These are phyloP conservation scores for Oreortyx pictus DNA, from an alignment of 2,797 vertebrate genomes.

Conservation along the genomic window DNA sequence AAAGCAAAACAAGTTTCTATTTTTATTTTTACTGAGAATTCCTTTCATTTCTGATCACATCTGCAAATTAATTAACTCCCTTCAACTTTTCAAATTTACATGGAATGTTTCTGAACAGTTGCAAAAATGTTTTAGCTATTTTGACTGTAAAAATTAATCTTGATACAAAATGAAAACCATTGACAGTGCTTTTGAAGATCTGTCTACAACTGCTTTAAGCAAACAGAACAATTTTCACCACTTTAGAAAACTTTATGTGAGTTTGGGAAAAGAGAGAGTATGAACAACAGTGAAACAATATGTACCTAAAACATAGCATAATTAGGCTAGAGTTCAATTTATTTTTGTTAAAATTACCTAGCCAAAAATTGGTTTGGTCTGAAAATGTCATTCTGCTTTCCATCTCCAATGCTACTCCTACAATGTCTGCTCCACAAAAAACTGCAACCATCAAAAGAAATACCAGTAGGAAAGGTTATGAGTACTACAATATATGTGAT, in stretches of 20 bases:
- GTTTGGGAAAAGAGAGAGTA: background rate
- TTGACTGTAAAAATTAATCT: background rate
- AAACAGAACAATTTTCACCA: background rate
- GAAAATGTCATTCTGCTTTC: background rate
- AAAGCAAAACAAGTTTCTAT: too few species aligned
- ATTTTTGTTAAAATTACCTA: background rate
- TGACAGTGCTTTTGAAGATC: background rate
- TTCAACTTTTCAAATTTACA: background rate
- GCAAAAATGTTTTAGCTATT: background rate
- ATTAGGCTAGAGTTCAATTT: background rate
- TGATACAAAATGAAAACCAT: background rate
- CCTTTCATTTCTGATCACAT: background rate
- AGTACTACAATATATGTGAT: background rate
- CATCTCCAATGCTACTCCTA: background rate
- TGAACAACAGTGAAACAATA: background rate
- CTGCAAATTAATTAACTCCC: background rate
- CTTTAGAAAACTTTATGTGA: background rate
- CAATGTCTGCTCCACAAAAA: background rate
- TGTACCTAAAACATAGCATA: fast-evolving
- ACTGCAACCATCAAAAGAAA: background rate
- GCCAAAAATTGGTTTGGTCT: background rate
- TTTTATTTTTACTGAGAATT: background rate
- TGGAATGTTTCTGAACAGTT: background rate
- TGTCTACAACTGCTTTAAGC: background rate
- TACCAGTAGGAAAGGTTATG: background rate